Percentiles rank a stretch among this genome's conserved stretches.
Evolutionary conservation across 2,888 invertebrate genomes (phyloP).

Genomic region (Cheilosia pagana): DNA sequence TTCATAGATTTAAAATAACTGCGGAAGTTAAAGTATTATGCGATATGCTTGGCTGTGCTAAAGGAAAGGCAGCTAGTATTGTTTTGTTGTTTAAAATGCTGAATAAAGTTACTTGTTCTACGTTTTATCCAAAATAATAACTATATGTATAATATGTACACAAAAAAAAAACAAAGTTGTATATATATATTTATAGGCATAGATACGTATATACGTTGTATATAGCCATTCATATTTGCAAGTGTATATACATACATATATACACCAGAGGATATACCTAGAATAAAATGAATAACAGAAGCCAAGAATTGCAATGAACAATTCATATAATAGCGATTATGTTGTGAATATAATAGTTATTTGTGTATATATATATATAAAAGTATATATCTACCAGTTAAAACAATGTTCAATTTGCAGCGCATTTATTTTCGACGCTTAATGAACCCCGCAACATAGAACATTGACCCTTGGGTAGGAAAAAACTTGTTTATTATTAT

Average conservation of each 20-base stretch:
- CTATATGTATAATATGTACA: background rate
- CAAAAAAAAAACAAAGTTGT: background rate
- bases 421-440: slow-evolving; percentile 60
- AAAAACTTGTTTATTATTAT: slow-evolving; percentile 13
- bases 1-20: slow-evolving; percentile 29
- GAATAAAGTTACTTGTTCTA: background rate
- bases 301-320: background rate
- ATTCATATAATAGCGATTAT: background rate
- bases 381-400: slow-evolving; percentile 10
- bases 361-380: background rate
- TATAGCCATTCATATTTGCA: background rate
- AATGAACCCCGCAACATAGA: slow-evolving; percentile 67
- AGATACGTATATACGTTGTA: background rate
- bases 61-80: background rate
- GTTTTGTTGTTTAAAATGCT: slow-evolving; percentile 1
- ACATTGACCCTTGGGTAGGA: slow-evolving; percentile 66
- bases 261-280: no score
- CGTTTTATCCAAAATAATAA: background rate
- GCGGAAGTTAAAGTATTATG: slow-evolving; percentile 49
- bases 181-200: background rate
- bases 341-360: background rate
- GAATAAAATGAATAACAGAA: no score
- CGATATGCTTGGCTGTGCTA: background rate
- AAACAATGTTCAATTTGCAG: slow-evolving; percentile 40
- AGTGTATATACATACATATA: background rate